phyloP scores from a whole-genome alignment of 2,113 vertebrate species.

The Rhizomys pruinosus region DNA sequence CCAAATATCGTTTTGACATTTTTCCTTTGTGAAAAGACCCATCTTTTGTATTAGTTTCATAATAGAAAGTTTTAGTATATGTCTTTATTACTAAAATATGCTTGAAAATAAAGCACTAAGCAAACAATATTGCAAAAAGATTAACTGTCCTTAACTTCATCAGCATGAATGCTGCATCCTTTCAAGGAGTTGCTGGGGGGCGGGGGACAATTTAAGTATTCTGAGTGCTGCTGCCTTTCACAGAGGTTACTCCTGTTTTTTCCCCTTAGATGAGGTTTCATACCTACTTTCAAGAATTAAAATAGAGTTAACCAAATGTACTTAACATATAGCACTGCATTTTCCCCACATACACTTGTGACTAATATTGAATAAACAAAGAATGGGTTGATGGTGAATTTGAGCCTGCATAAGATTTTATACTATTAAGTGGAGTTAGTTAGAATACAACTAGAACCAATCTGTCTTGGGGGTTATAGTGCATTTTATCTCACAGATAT shows the following conservation, averaged over 20 bases:
- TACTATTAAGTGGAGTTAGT: background rate
- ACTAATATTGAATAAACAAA: background rate
- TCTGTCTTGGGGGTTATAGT: background rate
- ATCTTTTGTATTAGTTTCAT: conserved; percentile 30
- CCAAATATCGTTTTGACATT: background rate
- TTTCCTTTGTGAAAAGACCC: background rate
- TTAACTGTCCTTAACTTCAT: conserved; percentile 6
- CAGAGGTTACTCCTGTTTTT: background rate
- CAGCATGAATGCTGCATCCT: background rate
- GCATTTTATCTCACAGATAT: background rate
- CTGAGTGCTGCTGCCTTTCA: background rate
- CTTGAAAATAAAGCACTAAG: conserved; percentile 34
- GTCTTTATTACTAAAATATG: background rate
- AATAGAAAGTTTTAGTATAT: conserved; percentile 36
- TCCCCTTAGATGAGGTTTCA: background rate
- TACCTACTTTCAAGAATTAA: conserved; percentile 23
- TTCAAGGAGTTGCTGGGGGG: background rate
- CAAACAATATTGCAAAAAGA: conserved; percentile 28
- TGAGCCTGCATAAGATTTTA: conserved; percentile 7
- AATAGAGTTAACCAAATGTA: background rate
- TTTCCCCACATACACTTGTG: background rate
- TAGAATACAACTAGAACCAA: background rate
- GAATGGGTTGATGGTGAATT: background rate
- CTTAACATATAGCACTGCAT: background rate
- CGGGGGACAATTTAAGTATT: background rate